phyloP scores from a whole-genome alignment of 2,113 vertebrate genomes.

The Cheirogaleus medius region DNA sequence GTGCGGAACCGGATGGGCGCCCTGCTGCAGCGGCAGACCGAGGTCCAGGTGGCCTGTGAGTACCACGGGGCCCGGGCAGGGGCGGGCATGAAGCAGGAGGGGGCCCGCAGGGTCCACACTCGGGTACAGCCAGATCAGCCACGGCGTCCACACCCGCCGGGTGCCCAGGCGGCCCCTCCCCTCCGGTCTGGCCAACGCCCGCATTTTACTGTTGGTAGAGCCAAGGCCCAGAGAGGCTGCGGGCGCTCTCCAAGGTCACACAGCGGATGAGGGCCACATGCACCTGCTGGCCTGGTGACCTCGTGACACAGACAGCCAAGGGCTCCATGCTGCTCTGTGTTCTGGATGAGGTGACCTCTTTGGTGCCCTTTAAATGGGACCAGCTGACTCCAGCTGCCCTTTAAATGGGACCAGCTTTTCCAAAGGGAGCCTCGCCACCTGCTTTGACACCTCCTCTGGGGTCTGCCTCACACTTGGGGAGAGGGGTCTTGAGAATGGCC shows the following conservation, averaged over 20 bases:
- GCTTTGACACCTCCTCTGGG: background rate
- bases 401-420: background rate
- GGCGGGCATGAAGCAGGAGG: accelerated
- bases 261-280: accelerated
- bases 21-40: slow-evolving; percentile 94
- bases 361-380: background rate
- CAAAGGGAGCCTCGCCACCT: background rate
- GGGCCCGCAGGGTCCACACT: background rate
- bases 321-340: background rate
- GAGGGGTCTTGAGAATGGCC: background rate
- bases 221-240: background rate
- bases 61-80: slow-evolving; percentile 47
- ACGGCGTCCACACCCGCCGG: accelerated
- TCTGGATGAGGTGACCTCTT: background rate
- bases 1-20: slow-evolving; percentile 97
- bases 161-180: accelerated
- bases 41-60: slow-evolving; percentile 99
- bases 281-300: background rate
- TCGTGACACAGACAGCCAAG: no score
- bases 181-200: accelerated
- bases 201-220: accelerated
- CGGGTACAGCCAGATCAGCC: background rate
- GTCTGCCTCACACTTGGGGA: background rate
- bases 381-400: background rate
- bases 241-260: no score